Evolutionary conservation across 2,113 vertebrate genomes (phyloP).

Genomic region (Chionodraco myersi): DNA sequence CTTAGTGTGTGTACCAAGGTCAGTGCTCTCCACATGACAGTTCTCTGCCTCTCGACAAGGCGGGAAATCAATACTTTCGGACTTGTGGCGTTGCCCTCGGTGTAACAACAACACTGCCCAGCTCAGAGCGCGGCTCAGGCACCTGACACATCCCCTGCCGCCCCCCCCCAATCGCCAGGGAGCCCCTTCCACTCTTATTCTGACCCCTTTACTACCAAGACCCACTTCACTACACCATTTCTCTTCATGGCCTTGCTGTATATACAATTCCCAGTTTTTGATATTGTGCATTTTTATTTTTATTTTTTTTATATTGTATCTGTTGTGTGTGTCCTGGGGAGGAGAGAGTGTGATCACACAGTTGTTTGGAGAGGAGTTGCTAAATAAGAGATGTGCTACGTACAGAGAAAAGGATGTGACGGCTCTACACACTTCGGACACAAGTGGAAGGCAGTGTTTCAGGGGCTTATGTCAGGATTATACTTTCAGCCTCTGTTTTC

Average conservation of each 20-base stretch:
- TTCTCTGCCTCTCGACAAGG: slow-evolving; percentile 96
- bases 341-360: slow-evolving; percentile 75
- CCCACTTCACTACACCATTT: slow-evolving; percentile 76
- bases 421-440: background rate
- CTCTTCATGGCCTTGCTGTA: slow-evolving; percentile 42
- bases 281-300: slow-evolving; percentile 18
- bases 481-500: background rate
- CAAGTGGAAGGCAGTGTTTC: background rate
- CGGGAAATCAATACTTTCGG: slow-evolving; percentile 99
- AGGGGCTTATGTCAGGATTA: background rate
- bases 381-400: slow-evolving; percentile 76
- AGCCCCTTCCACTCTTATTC: slow-evolving; percentile 86
- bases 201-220: slow-evolving; percentile 79
- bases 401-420: slow-evolving; percentile 15
- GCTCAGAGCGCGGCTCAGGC: slow-evolving; percentile 81
- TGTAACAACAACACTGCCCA: slow-evolving; percentile 93
- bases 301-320: background rate
- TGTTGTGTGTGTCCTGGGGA: slow-evolving; percentile 11
- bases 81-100: slow-evolving; percentile 97
- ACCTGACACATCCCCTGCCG: slow-evolving; percentile 93
- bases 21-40: slow-evolving; percentile 96
- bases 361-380: slow-evolving; percentile 87
- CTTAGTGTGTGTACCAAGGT: slow-evolving; percentile 92
- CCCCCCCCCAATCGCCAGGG: slow-evolving; percentile 82
- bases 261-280: slow-evolving; percentile 39